phyloP scores from a whole-genome alignment of 2,888 invertebrate genomes.

The Nephrotoma guestfalica region DNA sequence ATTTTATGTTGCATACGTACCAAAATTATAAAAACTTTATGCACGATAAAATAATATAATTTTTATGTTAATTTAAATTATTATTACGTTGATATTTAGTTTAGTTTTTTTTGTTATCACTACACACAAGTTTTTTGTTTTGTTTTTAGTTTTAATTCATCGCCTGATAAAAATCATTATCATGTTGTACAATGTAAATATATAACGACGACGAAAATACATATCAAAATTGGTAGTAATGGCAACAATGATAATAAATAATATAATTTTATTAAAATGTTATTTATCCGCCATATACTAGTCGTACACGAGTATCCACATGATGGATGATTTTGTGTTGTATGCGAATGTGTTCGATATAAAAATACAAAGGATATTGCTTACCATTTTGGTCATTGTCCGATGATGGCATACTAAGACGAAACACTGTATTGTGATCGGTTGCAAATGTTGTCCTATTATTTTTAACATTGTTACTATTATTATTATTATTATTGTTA shows the following conservation, averaged over 20 bases:
- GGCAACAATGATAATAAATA: not conserved
- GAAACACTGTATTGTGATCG: not conserved
- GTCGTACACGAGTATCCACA: not conserved
- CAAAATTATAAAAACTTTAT: not conserved
- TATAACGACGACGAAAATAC: not conserved
- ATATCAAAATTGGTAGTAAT: not conserved
- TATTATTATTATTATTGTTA: not conserved
- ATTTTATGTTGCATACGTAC: not conserved
- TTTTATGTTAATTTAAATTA: not conserved
- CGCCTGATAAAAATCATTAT: not conserved
- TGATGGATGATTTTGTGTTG: not conserved
- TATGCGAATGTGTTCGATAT: no score
- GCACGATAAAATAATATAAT: not conserved
- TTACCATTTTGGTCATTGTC: not conserved
- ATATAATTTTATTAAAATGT: not conserved
- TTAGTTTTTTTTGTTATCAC: not conserved
- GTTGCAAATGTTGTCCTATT: not conserved
- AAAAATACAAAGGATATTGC: not conserved
- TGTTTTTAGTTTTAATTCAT: not conserved
- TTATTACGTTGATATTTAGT: not conserved
- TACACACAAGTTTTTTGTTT: not conserved
- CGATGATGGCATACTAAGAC: not conserved
- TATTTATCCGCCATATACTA: not conserved
- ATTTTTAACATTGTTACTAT: not conserved
- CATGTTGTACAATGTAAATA: not conserved